Evolutionary conservation across 2,797 vertebrate genomes (phyloP), one percentile per base, ranked within the genome.

Genomic region (Cynodonichthys magdalenae): DNA sequence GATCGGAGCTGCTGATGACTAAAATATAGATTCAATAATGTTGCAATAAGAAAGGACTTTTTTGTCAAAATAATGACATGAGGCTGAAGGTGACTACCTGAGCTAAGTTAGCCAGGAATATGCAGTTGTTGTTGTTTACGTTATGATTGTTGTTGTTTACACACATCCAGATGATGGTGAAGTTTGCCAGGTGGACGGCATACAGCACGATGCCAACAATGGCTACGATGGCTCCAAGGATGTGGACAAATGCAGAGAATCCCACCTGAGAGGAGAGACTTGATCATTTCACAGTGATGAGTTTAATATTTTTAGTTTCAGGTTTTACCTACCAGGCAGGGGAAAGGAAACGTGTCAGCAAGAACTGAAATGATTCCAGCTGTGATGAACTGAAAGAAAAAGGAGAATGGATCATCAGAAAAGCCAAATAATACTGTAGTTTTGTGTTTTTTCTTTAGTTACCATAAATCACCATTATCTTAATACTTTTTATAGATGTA

Each of bases 191-290:
- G 63, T 84, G 74, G 0, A 66, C 10, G n/a, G 29, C 59, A 3
- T 79, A 82, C 41, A 84, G 44, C 61, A 58, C 77, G 2, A 78
- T 14, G 18, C 62, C 84, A 7, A 53, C 3, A 0, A 79, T 12
- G 24, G 71, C 31, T 0, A 62, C 44, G 34, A 80, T 4, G 1
- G 51, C 31, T 15, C 50, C 65, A 0, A 53, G 0, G 2, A 81
- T 18, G 72, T 82, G 81, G 27, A 82, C 0, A 1, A 71, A 3
- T 18, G 63, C 71, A n/a, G 67, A 36, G 1, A 74, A 48, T 41
- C 60, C 53, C 39, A 69, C 10, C 87, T 87, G 75, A 53, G 14
- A 53, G 11, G 24, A 53, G 28, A 59, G 8, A 50, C 2, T 4
- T 5, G 1, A 0, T 59, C 19, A 18, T 8, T 28, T 3, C 10